Base-by-base conservation (phyloP, 2,113 vertebrate species). In the Collichthys lucidus region DNA sequence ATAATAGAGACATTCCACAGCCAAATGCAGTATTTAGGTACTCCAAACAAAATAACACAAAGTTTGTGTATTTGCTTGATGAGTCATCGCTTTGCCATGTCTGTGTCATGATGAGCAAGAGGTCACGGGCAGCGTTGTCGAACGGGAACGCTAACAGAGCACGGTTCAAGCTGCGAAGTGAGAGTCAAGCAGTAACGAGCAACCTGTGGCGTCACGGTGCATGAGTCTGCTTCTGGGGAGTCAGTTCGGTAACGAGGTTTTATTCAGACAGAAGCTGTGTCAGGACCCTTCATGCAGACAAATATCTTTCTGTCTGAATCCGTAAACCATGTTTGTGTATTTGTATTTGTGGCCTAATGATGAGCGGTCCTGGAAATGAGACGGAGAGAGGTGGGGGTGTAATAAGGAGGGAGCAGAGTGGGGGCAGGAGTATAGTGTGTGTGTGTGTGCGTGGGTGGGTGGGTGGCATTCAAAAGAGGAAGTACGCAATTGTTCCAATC, bases 331-430 rank as follows among this genome's bases (percentile, higher is more conserved):
- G 77, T 80, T 86, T 80, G 65, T 60, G 74, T 71, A 11, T 81
- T 77, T 80, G 65, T 80, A 29, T 84, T 63, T 76, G 46, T 40
- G 2, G 61, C 20, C 69, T 80, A 82, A 86, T 86, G 60, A 86
- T 81, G 75, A 90, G 82, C 84, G 46, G 88, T 86, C 67, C 89
- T 88, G 92, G 85, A 86, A 92, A 90, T 81, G 89, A 94, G 77
- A 82, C 15, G 12, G 67, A 61, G 68, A 26, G 26, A 26, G 26
- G 26, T 35, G 78, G 76, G 78, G 80, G 74, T 14, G 59, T 62
- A 79, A 86, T 84, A 79, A 84, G 61, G 68, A 65, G 69, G 78
- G 64, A 64, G 40, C 73, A 12, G 65, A 72, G 42, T 75, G 61
- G 74, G 56, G 83, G 68, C 57, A 78, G 50, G 59, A 75, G 62